A percentile compares a stretch with the other conserved stretches of the same genome.
Evolutionary conservation across 2,888 invertebrate species (phyloP).

Genomic region (Epinotia nisella): DNA sequence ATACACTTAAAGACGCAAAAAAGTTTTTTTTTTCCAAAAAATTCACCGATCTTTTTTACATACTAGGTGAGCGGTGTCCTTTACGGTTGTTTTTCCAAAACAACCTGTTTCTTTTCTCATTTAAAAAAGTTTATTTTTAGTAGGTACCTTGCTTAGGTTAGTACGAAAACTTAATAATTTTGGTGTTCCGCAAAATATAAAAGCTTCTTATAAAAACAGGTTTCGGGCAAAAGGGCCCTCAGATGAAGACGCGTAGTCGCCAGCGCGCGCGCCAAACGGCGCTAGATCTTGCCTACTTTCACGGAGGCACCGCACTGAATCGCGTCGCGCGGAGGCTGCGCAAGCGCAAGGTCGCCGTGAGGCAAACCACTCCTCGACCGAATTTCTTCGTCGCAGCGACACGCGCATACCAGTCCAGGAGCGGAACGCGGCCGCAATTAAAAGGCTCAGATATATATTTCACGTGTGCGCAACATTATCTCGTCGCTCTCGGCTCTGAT

Average conservation of each 20-base stretch:
- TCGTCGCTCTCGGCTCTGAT: slow-evolving; percentile 80
- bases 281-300: slow-evolving; percentile 72
- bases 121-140: neutral
- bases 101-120: neutral
- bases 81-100: too few species aligned
- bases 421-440: slow-evolving; percentile 51
- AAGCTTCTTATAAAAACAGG: slow-evolving; percentile 73
- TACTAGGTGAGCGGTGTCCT: too few species aligned
- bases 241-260: slow-evolving; percentile 60
- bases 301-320: slow-evolving; percentile 63
- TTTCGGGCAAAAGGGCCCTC: slow-evolving; percentile 67
- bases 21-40: too few species aligned
- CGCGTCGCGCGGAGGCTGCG: slow-evolving; percentile 56
- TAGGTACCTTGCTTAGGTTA: too few species aligned
- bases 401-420: slow-evolving; percentile 62
- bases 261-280: slow-evolving; percentile 29
- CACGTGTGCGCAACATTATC: slow-evolving; percentile 84
- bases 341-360: slow-evolving; percentile 80
- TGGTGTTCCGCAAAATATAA: slow-evolving; percentile 34
- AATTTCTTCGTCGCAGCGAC: slow-evolving; percentile 79
- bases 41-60: too few species aligned
- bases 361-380: slow-evolving; percentile 82
- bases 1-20: too few species aligned
- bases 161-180: neutral
- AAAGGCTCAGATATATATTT: slow-evolving; percentile 83